phyloP scores from a whole-genome alignment of 1,140 invertebrate genomes.

The Drosophila funebris region DNA sequence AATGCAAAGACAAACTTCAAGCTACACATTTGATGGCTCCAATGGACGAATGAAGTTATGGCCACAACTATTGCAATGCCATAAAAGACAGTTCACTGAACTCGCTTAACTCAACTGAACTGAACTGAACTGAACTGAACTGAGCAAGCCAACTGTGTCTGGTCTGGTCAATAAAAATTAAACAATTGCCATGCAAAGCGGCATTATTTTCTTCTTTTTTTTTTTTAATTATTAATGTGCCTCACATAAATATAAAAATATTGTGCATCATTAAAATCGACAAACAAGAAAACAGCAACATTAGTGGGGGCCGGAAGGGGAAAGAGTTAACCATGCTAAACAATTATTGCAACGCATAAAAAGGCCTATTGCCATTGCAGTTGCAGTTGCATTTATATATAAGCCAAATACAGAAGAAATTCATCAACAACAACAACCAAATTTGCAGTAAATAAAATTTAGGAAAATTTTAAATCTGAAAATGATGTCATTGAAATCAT shows the following conservation, averaged over 20 bases:
- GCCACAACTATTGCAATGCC: slow-evolving; percentile 48
- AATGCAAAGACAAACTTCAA: neutral
- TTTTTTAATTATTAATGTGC: slow-evolving; percentile 54
- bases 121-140: slow-evolving; percentile 13
- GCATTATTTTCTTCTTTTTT: slow-evolving; percentile 22
- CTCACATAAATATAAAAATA: slow-evolving; percentile 50
- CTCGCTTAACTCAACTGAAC: slow-evolving; percentile 4
- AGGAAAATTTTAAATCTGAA: slow-evolving; percentile 8
- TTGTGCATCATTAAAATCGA: slow-evolving; percentile 34
- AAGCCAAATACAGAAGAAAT: neutral
- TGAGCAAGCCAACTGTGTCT: neutral
- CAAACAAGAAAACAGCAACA: neutral
- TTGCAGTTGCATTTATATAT: neutral
- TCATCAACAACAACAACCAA: slow-evolving; percentile 4
- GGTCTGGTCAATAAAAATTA: slow-evolving; percentile 48
- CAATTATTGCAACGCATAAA: slow-evolving; percentile 16
- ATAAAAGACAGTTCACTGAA: slow-evolving; percentile 55
- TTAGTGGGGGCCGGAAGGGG: neutral
- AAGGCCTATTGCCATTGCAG: neutral
- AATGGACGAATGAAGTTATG: slow-evolving; percentile 3
- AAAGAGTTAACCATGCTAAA: slow-evolving; percentile 38
- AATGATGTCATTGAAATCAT: slow-evolving; percentile 70
- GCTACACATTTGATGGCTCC: slow-evolving; percentile 24
- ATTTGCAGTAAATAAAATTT: neutral
- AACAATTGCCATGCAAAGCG: slow-evolving; percentile 55